Percentiles rank a stretch among this genome's conserved stretches.
Evolutionary conservation across 1,140 invertebrate species (phyloP).

Genomic region (Tetragnatha versicolor): DNA sequence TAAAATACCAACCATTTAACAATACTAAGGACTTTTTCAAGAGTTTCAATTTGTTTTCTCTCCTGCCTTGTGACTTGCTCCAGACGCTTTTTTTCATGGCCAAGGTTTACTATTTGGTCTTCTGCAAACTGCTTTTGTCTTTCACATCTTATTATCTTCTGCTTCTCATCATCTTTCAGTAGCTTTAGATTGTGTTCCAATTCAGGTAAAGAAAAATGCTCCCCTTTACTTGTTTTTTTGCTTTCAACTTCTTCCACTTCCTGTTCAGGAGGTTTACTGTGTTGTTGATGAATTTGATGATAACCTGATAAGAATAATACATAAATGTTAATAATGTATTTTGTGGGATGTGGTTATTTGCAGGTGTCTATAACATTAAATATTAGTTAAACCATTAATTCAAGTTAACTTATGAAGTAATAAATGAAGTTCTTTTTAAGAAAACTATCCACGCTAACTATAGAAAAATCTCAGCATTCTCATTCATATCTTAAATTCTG

Average conservation of each 20-base stretch:
- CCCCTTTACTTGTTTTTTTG: slow-evolving; percentile 65
- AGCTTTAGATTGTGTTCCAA: slow-evolving; percentile 91
- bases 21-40: slow-evolving; percentile 78
- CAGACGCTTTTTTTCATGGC: slow-evolving; percentile 79
- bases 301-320: slow-evolving; percentile 71
- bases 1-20: slow-evolving; percentile 64
- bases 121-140: slow-evolving; percentile 76
- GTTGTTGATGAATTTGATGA: slow-evolving; percentile 80
- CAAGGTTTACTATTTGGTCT: slow-evolving; percentile 79
- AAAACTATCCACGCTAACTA: no score
- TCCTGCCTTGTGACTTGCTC: slow-evolving; percentile 77
- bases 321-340: no score
- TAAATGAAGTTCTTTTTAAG: no score
- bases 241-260: slow-evolving; percentile 67
- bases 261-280: slow-evolving; percentile 62
- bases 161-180: slow-evolving; percentile 90
- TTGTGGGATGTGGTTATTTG: no score
- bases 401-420: no score
- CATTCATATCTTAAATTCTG: no score
- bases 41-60: slow-evolving; percentile 74
- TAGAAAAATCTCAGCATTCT: no score
- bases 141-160: slow-evolving; percentile 91
- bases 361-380: no score
- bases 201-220: slow-evolving; percentile 79
- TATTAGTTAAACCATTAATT: no score